Evolutionary conservation across 2,888 invertebrate genomes (phyloP), one percentile per base, ranked within the genome.

Genomic region (Melanargia galathea): DNA sequence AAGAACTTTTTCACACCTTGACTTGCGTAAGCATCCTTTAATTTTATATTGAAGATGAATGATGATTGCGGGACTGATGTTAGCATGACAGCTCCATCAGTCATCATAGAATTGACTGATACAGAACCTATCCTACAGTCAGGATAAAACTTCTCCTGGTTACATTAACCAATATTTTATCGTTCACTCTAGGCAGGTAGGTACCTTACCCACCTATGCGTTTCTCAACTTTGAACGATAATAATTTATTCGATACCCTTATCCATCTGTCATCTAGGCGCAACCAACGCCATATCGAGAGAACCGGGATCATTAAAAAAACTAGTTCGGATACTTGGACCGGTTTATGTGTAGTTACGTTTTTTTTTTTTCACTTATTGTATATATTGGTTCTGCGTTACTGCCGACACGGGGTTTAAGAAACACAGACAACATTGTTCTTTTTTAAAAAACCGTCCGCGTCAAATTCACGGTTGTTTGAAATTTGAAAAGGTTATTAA

Each of bases 221-320:
- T 43, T 56, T 45, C 38, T 30, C 26, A 52, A 65, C 33, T 11
- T 10, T 30, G 18, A 45, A 35, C 55, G 40, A 56, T 54, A 55
- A 58, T 65, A 55, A 58, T 65, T 48, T 58, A 58, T 59, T 49
- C 49, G 62, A 55, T 63, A 60, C 54, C 38, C 61, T 77, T 81
- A 85, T 87, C 87, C 84, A 77, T 70, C 77, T 83, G 85, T 86
- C 87, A 87, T 87, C 86, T 85, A 77, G 72, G 70, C 69, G 80
- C 79, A 73, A 75, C 70, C 73, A 74, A 78, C 78, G 73, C 76
- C 76, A 70, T 73, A 73, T 73, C 73, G 69, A 64, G 65, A 65
- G 66, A 66, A 63, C 70, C 70, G 70, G 72, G 75, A 77, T 82
- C 82, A 82, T 86, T 86, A 85, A 83, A 83, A 60, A 79, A 86